Evolutionary conservation across 2,797 vertebrate species (phyloP), one percentile per base, ranked within the genome.

Genomic region (Ceryle rudis): DNA sequence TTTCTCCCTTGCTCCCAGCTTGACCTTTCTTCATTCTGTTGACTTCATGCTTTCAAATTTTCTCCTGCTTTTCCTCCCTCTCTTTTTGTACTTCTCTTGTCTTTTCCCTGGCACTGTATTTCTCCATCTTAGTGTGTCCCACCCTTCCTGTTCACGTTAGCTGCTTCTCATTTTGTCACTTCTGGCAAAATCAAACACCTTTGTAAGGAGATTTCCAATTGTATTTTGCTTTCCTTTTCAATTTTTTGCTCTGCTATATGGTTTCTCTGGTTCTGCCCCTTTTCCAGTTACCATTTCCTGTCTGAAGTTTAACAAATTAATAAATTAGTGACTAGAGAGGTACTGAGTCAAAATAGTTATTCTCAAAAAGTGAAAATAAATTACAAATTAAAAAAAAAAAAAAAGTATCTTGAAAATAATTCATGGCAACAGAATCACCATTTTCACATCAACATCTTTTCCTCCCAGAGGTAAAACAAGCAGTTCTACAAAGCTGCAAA

Each of bases 21-120:
- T 94, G 93, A 96, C 91, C 96, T 96, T 95, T 89, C 81, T 88
- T 83, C 85, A 70, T 96, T 95, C 89, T 84, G 62, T 94, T 94
- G 91, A 95, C 96, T 96, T 93, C 75, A 80, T 86, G 89, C 87
- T 95, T 95, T 96, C 87, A 95, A 51, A 69, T 88, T 79, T 84
- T 75, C 10, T 6, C 33, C 81, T 91, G 44, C 66, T 94, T 91
- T 95, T 95, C 77, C 66, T 95, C 89, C 75, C 60, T 81, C 78
- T 91, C 70, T 85, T 79, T 87, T 95, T 94, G 81, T 95, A 33
- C 51, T 89, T 61, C 79, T 89, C 80, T 94, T 95, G 82, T 94
- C 85, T 88, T 83, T 94, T 71, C 75, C 54, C 37, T 70, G 65
- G 58, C 89, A 88, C 93, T 96, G 51, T 94, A 25, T 94, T 95